A percentile compares a stretch with the other conserved stretches of the same genome.
Evolutionary conservation across 2,888 invertebrate genomes (phyloP).

Genomic region (Oegoconia quadripuncta): DNA sequence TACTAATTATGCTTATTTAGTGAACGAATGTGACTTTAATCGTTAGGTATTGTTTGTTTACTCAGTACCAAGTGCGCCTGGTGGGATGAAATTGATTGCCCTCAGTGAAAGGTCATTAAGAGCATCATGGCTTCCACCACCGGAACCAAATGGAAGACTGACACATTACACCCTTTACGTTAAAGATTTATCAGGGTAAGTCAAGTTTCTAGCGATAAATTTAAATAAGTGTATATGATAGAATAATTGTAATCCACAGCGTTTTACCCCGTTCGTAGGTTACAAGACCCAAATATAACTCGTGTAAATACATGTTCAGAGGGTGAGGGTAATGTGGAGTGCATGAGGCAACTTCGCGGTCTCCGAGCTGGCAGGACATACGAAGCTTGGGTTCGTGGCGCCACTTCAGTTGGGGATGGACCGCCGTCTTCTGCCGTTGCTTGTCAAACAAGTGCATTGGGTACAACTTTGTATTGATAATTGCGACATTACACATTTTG

Average conservation of each 20-base stretch:
- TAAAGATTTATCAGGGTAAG: slow-evolving; percentile 83
- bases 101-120: slow-evolving; percentile 89
- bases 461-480: slow-evolving; percentile 33
- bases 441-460: slow-evolving; percentile 67
- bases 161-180: slow-evolving; percentile 89
- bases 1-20: background rate
- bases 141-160: slow-evolving; percentile 89
- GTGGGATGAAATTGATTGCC: slow-evolving; percentile 90
- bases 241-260: background rate
- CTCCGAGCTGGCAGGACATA: slow-evolving; percentile 86
- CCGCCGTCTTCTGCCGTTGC: slow-evolving; percentile 65
- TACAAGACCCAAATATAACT: slow-evolving; percentile 63
- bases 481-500: no score
- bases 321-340: slow-evolving; percentile 56
- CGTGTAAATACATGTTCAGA: slow-evolving; percentile 62
- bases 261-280: slow-evolving; percentile 38
- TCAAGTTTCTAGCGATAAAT: slow-evolving; percentile 4
- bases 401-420: slow-evolving; percentile 86
- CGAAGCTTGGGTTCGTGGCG: slow-evolving; percentile 92
- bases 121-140: slow-evolving; percentile 91
- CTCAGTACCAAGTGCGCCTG: slow-evolving; percentile 90
- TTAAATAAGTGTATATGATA: background rate
- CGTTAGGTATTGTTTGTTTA: slow-evolving; percentile 11
- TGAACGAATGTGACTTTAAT: background rate
- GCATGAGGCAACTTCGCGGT: slow-evolving; percentile 81